A percentile compares a stretch with the other conserved stretches of the same genome.
Evolutionary conservation across 2,113 vertebrate species (phyloP).

Genomic region (Pipa parva): DNA sequence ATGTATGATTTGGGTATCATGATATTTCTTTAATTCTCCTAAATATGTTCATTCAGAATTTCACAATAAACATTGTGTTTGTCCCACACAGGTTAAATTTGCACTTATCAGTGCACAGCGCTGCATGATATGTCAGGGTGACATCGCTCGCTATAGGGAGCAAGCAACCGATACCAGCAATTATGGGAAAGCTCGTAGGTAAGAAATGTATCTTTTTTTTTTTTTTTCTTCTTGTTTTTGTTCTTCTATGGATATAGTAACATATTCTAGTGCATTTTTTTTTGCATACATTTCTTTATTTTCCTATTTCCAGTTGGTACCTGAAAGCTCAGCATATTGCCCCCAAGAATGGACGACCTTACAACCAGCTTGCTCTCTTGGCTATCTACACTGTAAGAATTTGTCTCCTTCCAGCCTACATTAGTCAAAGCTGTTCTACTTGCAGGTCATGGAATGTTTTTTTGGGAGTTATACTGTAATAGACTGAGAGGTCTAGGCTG

Average conservation of each 20-base stretch:
- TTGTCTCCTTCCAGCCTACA: neutral
- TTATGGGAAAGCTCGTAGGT: conserved; percentile 98
- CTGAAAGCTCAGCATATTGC: conserved; percentile 97
- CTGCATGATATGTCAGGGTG: conserved; percentile 95
- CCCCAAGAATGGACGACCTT: conserved; percentile 94
- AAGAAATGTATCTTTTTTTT: conserved; percentile 23
- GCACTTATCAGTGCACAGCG: conserved; percentile 94
- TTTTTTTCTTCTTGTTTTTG: neutral
- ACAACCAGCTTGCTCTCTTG: conserved; percentile 92
- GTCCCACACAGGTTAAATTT: conserved; percentile 82
- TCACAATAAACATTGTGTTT: neutral
- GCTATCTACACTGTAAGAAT: conserved; percentile 92
- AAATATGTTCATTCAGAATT: neutral
- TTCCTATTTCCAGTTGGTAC: conserved; percentile 78
- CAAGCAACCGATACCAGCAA: conserved; percentile 92
- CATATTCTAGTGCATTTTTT: conserved; percentile 4
- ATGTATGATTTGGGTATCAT: no score
- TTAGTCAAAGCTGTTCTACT: neutral
- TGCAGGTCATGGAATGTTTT: no score
- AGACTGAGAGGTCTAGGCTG: no score
- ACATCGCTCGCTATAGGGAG: conserved; percentile 92
- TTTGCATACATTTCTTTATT: neutral
- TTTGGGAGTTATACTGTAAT: no score
- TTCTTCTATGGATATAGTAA: neutral
- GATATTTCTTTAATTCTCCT: neutral